Conservation (phyloP, 2,888 invertebrate species). For the Caenorhabditis panamensis region DNA sequence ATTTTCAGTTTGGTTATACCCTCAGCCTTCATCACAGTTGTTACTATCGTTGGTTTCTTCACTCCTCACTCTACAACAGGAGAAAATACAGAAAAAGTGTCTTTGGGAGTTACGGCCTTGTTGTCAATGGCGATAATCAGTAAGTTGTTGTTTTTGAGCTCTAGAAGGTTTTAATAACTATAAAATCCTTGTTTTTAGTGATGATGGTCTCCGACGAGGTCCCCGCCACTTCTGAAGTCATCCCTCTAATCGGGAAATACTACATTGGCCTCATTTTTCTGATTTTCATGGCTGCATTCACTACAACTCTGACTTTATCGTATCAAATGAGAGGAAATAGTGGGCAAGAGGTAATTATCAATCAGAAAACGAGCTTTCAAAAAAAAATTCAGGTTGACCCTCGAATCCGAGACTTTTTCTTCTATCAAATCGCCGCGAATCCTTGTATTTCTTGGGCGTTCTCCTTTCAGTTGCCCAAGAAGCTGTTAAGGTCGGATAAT, state of each 20-base stretch:
- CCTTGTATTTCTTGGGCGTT: constrained; percentile 75
- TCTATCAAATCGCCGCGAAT: constrained; percentile 71
- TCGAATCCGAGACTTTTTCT: constrained; percentile 73
- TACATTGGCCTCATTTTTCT: constrained; percentile 79
- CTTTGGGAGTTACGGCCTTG: constrained; percentile 79
- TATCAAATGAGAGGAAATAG: constrained; percentile 79
- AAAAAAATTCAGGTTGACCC: constrained; percentile 65
- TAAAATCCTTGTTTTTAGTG: constrained; percentile 62
- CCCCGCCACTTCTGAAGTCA: constrained; percentile 78
- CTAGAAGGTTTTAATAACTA: no score
- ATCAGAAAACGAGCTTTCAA: no score
- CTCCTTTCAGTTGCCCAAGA: constrained; percentile 73
- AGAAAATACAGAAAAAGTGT: constrained; percentile 80
- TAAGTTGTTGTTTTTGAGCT: no score
- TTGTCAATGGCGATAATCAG: constrained; percentile 80
- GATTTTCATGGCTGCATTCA: constrained; percentile 78
- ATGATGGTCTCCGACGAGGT: constrained; percentile 79
- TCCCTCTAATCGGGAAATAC: constrained; percentile 79
- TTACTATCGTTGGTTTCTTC: constrained; percentile 80
- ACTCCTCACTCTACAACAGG: constrained; percentile 80
- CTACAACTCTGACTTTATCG: constrained; percentile 77
- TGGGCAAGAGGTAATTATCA: constrained; percentile 67
- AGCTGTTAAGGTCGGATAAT: constrained; percentile 49
- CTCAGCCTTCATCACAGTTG: constrained; percentile 79
- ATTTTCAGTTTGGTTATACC: constrained; percentile 78